Evolutionary conservation across 2,888 invertebrate genomes (phyloP).

Genomic region (Tenthredo distinguenda): DNA sequence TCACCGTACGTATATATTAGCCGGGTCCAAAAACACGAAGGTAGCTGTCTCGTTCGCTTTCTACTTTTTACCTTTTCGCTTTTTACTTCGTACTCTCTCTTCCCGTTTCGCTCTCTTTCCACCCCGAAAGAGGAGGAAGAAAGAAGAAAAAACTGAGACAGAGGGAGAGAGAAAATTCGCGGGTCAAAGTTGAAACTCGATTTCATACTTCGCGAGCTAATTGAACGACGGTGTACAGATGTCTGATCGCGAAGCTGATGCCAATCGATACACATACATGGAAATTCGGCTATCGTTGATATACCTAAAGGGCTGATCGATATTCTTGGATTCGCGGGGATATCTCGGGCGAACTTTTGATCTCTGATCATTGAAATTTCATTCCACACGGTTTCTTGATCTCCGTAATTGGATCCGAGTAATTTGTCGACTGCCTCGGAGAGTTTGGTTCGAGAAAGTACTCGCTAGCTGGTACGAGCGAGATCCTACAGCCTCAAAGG

Average conservation of each 20-base stretch:
- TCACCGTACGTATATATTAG: neutral
- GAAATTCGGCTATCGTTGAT: neutral
- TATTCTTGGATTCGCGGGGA: neutral
- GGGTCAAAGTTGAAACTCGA: neutral
- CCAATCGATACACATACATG: neutral
- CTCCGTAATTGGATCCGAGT: constrained; percentile 20
- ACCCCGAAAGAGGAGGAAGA: neutral
- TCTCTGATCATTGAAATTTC: constrained; percentile 18
- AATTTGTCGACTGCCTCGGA: neutral
- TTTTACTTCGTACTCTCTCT: no score
- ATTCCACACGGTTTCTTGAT: constrained; percentile 31
- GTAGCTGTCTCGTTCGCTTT: neutral
- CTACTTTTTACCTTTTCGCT: no score
- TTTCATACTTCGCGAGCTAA: neutral
- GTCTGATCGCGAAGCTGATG: neutral
- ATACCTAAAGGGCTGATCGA: neutral
- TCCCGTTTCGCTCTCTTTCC: no score
- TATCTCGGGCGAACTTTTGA: neutral
- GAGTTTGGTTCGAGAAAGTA: neutral
- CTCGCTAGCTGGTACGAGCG: no score
- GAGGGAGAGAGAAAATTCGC: neutral
- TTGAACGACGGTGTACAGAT: neutral
- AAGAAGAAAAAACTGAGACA: neutral
- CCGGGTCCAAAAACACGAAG: neutral
- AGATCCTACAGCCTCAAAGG: neutral